phyloP scores from a whole-genome alignment of 1,140 invertebrate species.

The Thaumatotibia leucotreta region DNA sequence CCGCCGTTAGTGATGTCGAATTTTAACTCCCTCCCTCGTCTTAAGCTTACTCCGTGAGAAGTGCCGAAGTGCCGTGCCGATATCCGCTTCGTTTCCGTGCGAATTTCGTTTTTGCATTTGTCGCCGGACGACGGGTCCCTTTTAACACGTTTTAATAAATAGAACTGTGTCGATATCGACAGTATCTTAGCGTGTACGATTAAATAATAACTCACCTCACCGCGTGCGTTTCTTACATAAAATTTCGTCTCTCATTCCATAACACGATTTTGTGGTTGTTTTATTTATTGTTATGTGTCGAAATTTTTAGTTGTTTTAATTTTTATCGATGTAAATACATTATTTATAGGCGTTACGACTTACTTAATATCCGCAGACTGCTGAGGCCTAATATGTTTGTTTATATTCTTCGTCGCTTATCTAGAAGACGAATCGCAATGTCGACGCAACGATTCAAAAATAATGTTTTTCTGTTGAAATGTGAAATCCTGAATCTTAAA shows the following conservation, averaged over 20 bases:
- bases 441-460: not conserved
- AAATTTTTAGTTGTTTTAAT: slow-evolving; percentile 7
- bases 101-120: not conserved
- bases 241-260: slow-evolving; percentile 2
- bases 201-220: slow-evolving; percentile 2
- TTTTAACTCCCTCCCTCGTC: slow-evolving; percentile 9
- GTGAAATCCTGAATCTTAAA: not conserved
- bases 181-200: not conserved
- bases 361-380: slow-evolving; percentile 11
- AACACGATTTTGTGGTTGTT: slow-evolving; percentile 4
- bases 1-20: not conserved
- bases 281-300: slow-evolving; percentile 11
- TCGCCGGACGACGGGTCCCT: not conserved
- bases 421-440: not conserved
- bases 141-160: not conserved
- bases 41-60: not conserved
- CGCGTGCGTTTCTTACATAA: slow-evolving; percentile 3
- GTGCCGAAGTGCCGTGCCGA: not conserved
- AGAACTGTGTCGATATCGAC: not conserved
- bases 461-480: not conserved
- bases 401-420: not conserved
- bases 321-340: not conserved
- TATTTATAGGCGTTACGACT: slow-evolving; percentile 8
- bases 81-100: not conserved
- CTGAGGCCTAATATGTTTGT: slow-evolving; percentile 2